Base-by-base conservation (phyloP, 1,140 invertebrate genomes). In the Saxidomus purpurata region DNA sequence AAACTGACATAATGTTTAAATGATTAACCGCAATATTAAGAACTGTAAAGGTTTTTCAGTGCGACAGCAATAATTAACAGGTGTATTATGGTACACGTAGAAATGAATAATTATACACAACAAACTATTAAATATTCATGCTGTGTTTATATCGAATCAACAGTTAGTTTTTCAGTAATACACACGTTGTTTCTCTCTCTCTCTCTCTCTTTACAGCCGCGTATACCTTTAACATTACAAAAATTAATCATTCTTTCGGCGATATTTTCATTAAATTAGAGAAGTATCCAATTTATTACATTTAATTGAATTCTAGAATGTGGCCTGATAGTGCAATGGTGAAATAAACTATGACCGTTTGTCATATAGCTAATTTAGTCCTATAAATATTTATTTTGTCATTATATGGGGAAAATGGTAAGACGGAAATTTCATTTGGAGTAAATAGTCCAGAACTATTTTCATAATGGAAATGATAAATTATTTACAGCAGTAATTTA, bases 341-440 rank as follows among this genome's bases (percentile, higher is more conserved):
- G 69, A 74, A 74, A 74, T 74, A 74, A 40, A 74, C 69, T 74
- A 36, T 36, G 19, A 40, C 19, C 31, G 15, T 38, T 38, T 3
- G 36, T n/a, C 34, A 36, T 1, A 6, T 11, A n/a, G 31, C 34
- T 74, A 74, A 74, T 74, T 74, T 40, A 74, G 17, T 38, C 38
- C 13, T 74, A 74, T 74, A 74, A 74, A 74, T 74, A 74, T 74
- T 74, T 74, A 74, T 74, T 40, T 31, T 40, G 69, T 19, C 69
- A 74, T 74, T 74, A 74, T 74, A n/a, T n/a, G 38, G 36, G 17
- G 3, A n/a, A 38, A 36, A n/a, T 74, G n/a, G 69, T 38, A 74
- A 74, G 36, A 38, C 31, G 36, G 69, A 74, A 74, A 74, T 74
- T 38, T 74, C 69, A 74, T 74, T 74, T 36, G 69, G n/a, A 74